Percentiles rank a stretch among this genome's conserved stretches.
These are phyloP conservation scores for Pangasius larnaudii DNA, from an alignment of 2,797 vertebrate genomes.

Conservation along the genomic window DNA sequence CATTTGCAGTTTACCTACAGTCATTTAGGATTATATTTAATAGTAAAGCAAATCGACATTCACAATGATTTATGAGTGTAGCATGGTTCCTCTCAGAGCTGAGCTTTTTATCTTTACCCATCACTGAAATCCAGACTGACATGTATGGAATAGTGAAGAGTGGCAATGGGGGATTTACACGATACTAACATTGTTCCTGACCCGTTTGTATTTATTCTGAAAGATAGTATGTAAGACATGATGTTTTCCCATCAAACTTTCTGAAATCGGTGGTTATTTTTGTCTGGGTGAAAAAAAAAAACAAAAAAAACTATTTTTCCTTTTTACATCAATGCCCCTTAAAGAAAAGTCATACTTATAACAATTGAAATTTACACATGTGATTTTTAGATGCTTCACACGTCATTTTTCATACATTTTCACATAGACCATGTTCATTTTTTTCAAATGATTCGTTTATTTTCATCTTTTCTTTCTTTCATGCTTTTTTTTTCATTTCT, in stretches of 20 bases:
- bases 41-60: slow-evolving; percentile 19
- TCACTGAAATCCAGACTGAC: slow-evolving; percentile 24
- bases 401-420: background rate
- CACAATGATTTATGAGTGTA: slow-evolving; percentile 31
- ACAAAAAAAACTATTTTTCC: background rate
- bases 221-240: background rate
- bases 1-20: slow-evolving; percentile 55
- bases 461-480: background rate
- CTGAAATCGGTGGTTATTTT: background rate
- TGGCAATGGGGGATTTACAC: background rate
- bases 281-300: background rate
- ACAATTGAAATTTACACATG: background rate
- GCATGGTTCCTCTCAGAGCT: background rate
- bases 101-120: slow-evolving; percentile 12
- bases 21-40: slow-evolving; percentile 41
- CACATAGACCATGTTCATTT: background rate
- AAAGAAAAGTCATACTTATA: background rate
- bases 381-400: background rate
- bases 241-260: background rate
- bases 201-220: background rate
- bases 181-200: background rate
- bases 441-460: background rate
- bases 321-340: background rate
- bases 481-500: background rate
- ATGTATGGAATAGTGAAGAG: background rate